Conservation (phyloP, 1,140 invertebrate genomes). For the Sarcophaga peregrina region DNA sequence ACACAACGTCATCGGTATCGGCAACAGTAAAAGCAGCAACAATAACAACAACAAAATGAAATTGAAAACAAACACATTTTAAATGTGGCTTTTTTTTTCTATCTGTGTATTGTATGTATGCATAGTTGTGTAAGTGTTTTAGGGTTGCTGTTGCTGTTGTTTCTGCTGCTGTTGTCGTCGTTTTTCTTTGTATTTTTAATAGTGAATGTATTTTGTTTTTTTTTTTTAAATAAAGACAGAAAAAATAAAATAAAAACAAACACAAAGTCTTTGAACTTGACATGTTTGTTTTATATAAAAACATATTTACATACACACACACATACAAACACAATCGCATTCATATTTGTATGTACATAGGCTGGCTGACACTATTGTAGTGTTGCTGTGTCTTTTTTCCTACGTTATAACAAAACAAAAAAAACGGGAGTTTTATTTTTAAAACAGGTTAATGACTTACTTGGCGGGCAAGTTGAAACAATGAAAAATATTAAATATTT, state of each 20-base stretch:
- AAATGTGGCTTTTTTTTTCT: conserved; percentile 16
- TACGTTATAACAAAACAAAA: background rate
- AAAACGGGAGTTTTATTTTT: background rate
- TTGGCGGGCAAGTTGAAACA: background rate
- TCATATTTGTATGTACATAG: no score
- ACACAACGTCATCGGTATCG: no score
- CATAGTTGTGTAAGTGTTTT: background rate
- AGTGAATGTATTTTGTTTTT: background rate
- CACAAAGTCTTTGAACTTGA: conserved; percentile 45
- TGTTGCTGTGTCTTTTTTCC: no score
- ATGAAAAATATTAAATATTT: background rate
- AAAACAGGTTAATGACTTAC: conserved; percentile 44
- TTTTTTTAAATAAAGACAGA: background rate
- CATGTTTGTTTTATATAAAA: conserved; percentile 34
- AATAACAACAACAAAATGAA: background rate
- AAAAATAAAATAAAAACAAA: background rate
- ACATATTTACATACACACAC: background rate
- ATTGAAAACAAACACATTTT: conserved; percentile 23
- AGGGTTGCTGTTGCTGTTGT: background rate
- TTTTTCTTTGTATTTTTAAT: conserved; percentile 26
- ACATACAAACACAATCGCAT: background rate
- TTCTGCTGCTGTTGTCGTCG: background rate
- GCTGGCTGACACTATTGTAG: no score
- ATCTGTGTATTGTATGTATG: background rate
- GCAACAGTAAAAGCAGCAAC: background rate